Conservation (phyloP, 2,113 vertebrate genomes). For the Emberiza fucata region DNA sequence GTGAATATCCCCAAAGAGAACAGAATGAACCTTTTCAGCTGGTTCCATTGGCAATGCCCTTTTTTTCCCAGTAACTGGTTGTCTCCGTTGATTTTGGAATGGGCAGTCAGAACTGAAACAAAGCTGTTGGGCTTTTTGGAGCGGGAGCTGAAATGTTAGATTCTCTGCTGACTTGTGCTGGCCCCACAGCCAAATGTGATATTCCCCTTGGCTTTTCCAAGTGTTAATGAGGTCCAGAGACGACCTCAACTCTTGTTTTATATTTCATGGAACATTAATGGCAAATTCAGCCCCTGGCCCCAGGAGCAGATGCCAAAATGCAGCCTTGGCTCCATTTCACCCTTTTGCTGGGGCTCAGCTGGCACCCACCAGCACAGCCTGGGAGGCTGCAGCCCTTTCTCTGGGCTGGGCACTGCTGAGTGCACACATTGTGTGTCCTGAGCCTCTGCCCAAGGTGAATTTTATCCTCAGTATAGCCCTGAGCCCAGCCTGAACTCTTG, state of each 20-base stretch:
- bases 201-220: constrained; percentile 41
- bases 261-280: constrained; percentile 44
- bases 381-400: neutral
- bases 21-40: neutral
- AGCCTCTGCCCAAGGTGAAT: neutral
- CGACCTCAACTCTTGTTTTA: neutral
- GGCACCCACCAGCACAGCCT: neutral
- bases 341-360: constrained; percentile 2
- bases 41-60: neutral
- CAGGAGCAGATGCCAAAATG: constrained; percentile 37
- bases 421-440: neutral
- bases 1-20: neutral
- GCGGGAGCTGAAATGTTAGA: constrained; percentile 43
- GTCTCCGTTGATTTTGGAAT: constrained; percentile 37
- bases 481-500: neutral
- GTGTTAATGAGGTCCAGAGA: constrained; percentile 52
- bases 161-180: constrained; percentile 21
- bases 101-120: neutral
- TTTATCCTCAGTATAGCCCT: neutral
- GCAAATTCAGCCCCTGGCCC: constrained; percentile 9
- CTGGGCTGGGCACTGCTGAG: neutral
- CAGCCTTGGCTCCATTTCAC: constrained; percentile 9
- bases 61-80: neutral
- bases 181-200: neutral
- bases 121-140: neutral